These are phyloP conservation scores for Romanogobio albipinnatus DNA, from an alignment of 2,113 vertebrate species.

Conservation along the genomic window DNA sequence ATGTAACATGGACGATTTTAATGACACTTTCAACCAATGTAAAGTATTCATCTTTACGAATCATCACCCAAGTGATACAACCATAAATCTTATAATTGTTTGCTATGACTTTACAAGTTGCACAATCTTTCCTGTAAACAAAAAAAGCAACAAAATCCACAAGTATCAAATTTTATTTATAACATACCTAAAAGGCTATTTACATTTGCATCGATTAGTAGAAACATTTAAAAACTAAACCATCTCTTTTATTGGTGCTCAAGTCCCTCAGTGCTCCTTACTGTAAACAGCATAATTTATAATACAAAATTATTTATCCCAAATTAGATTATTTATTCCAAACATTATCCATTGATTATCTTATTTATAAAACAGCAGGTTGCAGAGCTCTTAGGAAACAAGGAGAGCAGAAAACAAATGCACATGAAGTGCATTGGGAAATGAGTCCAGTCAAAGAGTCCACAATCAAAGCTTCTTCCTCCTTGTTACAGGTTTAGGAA, in stretches of 20 bases:
- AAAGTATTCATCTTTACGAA: conserved; percentile 5
- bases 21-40: not conserved
- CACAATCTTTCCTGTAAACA: conserved; percentile 27
- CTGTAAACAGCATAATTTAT: conserved; percentile 86
- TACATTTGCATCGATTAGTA: conserved; percentile 86
- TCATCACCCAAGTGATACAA: conserved; percentile 19
- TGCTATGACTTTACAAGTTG: not conserved
- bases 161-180: conserved; percentile 90
- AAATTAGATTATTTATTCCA: conserved; percentile 80
- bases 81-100: not conserved
- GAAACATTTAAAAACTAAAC: conserved; percentile 86
- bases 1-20: not conserved
- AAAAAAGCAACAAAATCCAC: conserved; percentile 61
- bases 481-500: conserved; percentile 87
- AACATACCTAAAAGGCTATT: conserved; percentile 88
- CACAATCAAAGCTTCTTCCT: conserved; percentile 84
- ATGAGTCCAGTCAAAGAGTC: not conserved
- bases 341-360: conserved; percentile 67
- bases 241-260: conserved; percentile 77
- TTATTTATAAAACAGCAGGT: conserved; percentile 74
- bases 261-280: conserved; percentile 72
- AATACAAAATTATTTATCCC: conserved; percentile 85
- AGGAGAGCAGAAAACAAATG: not conserved
- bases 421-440: not conserved
- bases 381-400: conserved; percentile 65